These are phyloP conservation scores for Rhynchotus rufescens DNA, from an alignment of 2,797 vertebrate genomes.

Conservation along the genomic window DNA sequence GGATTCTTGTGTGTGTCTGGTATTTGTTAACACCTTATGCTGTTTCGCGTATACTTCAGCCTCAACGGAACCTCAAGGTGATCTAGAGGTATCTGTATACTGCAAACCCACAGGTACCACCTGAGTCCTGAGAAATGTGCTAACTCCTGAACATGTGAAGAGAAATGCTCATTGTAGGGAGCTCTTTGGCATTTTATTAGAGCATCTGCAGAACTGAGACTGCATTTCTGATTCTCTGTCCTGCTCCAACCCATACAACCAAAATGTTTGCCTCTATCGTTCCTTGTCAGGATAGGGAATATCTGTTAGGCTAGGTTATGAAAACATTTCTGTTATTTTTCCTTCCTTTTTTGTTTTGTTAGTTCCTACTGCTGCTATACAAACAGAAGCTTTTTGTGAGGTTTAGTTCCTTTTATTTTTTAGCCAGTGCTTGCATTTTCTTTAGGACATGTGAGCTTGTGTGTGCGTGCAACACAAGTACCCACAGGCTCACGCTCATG, in stretches of 20 bases:
- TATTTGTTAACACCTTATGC: background rate
- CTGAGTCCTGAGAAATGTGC: background rate
- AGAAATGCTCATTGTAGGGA: background rate
- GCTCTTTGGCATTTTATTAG: background rate
- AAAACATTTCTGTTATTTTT: background rate
- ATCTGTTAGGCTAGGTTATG: background rate
- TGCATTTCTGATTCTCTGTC: background rate
- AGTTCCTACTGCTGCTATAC: too few species aligned
- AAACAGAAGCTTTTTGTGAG: background rate
- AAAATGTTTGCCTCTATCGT: accelerated
- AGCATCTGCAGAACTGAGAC: background rate
- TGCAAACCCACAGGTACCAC: background rate
- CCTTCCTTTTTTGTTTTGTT: background rate
- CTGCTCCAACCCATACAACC: background rate
- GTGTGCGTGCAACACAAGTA: accelerated
- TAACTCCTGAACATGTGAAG: background rate
- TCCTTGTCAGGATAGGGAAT: background rate
- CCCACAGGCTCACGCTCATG: accelerated
- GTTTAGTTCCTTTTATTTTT: background rate
- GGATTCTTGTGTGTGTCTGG: background rate
- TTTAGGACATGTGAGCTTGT: background rate
- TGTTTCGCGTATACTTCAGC: background rate
- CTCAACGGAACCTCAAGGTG: background rate
- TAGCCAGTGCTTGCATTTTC: background rate
- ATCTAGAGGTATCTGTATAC: background rate